phyloP scores from a whole-genome alignment of 2,113 vertebrate genomes.

The Halichoerus grypus region DNA sequence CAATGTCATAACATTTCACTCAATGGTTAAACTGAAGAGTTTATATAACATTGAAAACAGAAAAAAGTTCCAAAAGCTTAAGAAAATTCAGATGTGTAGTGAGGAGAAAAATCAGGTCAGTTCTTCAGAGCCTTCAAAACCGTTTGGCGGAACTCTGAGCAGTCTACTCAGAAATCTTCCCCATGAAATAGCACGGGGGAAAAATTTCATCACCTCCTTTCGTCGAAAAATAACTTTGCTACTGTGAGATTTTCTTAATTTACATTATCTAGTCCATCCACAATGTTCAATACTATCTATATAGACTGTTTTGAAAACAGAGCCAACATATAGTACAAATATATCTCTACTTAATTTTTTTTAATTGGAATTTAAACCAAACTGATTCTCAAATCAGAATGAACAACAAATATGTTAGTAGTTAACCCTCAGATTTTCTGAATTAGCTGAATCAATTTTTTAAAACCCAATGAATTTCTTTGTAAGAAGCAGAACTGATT shows the following conservation, averaged over 20 bases:
- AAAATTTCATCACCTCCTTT: background rate
- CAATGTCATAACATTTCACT: slow-evolving; percentile 80
- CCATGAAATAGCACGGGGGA: background rate
- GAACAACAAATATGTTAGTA: background rate
- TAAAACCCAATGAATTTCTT: background rate
- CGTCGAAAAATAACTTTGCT: background rate
- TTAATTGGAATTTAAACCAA: slow-evolving; percentile 23
- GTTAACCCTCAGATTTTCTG: background rate
- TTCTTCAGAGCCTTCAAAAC: slow-evolving; percentile 12
- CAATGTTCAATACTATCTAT: background rate
- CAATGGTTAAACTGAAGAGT: slow-evolving; percentile 77
- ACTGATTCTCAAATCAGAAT: background rate
- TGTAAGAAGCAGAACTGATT: background rate
- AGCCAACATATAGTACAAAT: background rate
- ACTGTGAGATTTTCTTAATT: background rate
- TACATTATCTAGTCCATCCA: background rate
- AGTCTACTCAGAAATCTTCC: slow-evolving; percentile 9
- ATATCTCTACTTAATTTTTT: background rate
- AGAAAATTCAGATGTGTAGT: slow-evolving; percentile 76
- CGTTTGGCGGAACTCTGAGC: background rate
- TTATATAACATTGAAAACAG: slow-evolving; percentile 77
- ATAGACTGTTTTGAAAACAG: background rate
- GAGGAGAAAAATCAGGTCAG: slow-evolving; percentile 75
- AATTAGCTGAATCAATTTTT: background rate
- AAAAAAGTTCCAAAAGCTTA: slow-evolving; percentile 77